Evolutionary conservation across 2,888 invertebrate species (phyloP).

Genomic region (Pammene aurita): DNA sequence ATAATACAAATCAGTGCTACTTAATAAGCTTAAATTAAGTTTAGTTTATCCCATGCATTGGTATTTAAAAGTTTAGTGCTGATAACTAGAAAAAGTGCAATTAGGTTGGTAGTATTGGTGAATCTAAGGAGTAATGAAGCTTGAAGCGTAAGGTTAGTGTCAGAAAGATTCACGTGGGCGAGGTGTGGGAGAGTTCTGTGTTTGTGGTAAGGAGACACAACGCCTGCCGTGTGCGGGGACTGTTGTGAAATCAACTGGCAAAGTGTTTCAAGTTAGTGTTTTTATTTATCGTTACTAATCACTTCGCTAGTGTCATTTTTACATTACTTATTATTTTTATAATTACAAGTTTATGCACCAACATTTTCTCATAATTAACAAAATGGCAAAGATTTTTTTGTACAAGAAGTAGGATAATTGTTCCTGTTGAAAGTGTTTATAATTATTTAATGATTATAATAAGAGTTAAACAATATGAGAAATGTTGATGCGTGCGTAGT

Average conservation of each 20-base stretch:
- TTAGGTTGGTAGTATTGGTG: conserved; percentile 15
- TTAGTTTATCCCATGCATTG: conserved; percentile 32
- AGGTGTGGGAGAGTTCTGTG: conserved; percentile 18
- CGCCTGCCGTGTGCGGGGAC: conserved; percentile 17
- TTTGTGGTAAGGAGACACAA: conserved; percentile 23
- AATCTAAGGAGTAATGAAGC: conserved; percentile 23
- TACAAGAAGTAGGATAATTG: no score
- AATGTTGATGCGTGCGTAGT: conserved; percentile 68
- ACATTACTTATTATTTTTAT: conserved; percentile 23
- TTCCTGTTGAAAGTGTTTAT: no score
- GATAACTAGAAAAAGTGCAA: conserved; percentile 25
- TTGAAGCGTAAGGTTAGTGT: conserved; percentile 34
- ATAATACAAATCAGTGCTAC: conserved; percentile 47
- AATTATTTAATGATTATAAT: no score
- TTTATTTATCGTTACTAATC: conserved; percentile 36
- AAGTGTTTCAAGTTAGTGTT: conserved; percentile 37
- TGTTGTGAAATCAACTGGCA: conserved; percentile 25
- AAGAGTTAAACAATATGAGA: conserved; percentile 40
- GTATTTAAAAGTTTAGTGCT: conserved; percentile 27
- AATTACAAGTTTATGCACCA: conserved; percentile 24
- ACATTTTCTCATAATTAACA: conserved; percentile 33
- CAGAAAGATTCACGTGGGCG: conserved; percentile 23
- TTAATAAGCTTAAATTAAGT: conserved; percentile 34
- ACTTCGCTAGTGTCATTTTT: conserved; percentile 20
- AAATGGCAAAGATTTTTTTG: background rate